A percentile compares a stretch with the other conserved stretches of the same genome.
Conservation (phyloP, 2,888 invertebrate genomes). For the Synanthedon myopaeformis region DNA sequence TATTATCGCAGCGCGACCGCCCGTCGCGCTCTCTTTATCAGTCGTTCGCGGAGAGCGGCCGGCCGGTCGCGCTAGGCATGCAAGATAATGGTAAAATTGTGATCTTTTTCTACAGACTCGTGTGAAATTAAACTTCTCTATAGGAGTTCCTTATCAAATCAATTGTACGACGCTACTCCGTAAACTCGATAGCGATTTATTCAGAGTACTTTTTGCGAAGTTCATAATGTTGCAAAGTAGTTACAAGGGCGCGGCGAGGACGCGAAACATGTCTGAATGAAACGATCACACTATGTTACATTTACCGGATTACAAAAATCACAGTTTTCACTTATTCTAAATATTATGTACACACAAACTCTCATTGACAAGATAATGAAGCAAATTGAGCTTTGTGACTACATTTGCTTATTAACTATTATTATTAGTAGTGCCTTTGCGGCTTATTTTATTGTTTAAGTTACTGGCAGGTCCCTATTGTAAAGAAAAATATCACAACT, state of each 20-base stretch:
- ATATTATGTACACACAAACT: conserved; percentile 62
- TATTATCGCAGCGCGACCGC: conserved; percentile 36
- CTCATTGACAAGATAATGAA: conserved; percentile 54
- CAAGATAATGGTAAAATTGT: conserved; percentile 66
- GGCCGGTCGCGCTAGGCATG: conserved; percentile 38
- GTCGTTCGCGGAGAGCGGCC: conserved; percentile 41
- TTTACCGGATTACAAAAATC: conserved; percentile 44
- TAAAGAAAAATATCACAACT: conserved; percentile 67
- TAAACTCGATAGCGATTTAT: conserved; percentile 5
- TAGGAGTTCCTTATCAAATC: conserved; percentile 8
- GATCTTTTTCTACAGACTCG: conserved; percentile 57
- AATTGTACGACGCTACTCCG: conserved; percentile 13
- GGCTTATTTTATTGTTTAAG: conserved; percentile 29
- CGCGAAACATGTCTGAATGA: conserved; percentile 29
- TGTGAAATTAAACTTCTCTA: conserved; percentile 14
- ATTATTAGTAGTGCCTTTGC: conserved; percentile 33
- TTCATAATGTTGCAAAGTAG: background rate
- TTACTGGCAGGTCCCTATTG: conserved; percentile 19
- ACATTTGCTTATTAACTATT: conserved; percentile 36
- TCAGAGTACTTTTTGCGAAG: background rate
- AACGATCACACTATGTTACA: conserved; percentile 43
- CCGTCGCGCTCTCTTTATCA: conserved; percentile 61
- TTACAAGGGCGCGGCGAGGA: background rate
- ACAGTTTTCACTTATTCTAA: conserved; percentile 65
- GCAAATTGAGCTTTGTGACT: conserved; percentile 59